Conservation (phyloP, 1,140 invertebrate genomes). For the Lasioglossum baleicum region DNA sequence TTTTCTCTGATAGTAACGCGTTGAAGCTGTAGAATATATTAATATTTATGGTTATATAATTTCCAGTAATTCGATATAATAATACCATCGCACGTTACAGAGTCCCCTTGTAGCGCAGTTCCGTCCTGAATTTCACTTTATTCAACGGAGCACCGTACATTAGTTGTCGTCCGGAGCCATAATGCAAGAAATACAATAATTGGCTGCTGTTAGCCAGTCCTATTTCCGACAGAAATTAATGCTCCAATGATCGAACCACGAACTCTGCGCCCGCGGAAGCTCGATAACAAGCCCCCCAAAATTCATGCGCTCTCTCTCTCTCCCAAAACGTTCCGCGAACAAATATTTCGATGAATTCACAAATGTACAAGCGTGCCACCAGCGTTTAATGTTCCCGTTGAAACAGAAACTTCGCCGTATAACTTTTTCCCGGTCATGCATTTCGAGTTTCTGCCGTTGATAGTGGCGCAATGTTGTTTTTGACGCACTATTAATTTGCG, state of each 20-base stretch:
- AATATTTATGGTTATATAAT: no score
- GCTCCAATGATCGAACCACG: conserved; percentile 38
- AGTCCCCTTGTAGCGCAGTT: conserved; percentile 28
- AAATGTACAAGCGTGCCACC: no score
- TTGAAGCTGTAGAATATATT: no score
- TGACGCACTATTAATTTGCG: conserved; percentile 29
- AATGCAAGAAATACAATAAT: conserved; percentile 29
- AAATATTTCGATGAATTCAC: no score
- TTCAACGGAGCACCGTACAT: conserved; percentile 27
- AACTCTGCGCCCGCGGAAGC: not conserved
- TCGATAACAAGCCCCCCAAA: not conserved
- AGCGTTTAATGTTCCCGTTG: not conserved
- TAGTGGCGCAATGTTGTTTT: conserved; percentile 16
- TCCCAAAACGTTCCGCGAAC: no score
- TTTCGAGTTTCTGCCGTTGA: not conserved
- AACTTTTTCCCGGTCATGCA: not conserved
- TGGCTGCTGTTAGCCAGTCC: conserved; percentile 7
- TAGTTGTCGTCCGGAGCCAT: conserved; percentile 15
- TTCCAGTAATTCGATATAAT: not conserved
- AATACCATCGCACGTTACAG: conserved; percentile 19
- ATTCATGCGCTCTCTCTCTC: no score
- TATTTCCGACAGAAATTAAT: conserved; percentile 19
- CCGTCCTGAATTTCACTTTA: conserved; percentile 37
- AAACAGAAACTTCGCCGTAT: not conserved
- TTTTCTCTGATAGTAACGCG: no score